Base-by-base conservation (phyloP, 2,888 invertebrate genomes). In the Eupeodes latifasciatus region DNA sequence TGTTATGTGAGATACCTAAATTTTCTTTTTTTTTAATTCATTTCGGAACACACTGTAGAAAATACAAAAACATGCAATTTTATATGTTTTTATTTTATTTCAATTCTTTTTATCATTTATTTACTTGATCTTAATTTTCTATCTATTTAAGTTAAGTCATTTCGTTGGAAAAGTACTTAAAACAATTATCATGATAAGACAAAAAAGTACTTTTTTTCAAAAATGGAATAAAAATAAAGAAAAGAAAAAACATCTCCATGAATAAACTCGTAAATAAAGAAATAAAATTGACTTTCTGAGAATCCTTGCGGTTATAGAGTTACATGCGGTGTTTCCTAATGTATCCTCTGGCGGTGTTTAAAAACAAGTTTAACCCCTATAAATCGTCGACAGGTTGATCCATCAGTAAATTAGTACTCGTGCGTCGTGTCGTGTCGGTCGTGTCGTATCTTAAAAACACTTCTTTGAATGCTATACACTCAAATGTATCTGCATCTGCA, bases 351-450 rank as follows among this genome's bases (percentile, higher is more conserved):
- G 62, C 62, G 57, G 16, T 62, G 40, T 62, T 62, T 62, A 16
- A 62, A 62, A 62, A 62, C 16, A 62, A 62, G 2, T 11, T 62
- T 1, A 40, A 44, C 62, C 62, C 62, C 62, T 11, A 62, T 57
- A 59, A 49, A 49, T n/a, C 11, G 40, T 62, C 36, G 74, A 51
- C 61, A 80, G 64, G 55, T 81, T 74, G 53, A 81, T 81, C 81
- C 34, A 9, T 66, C 49, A 40, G 51, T 57, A 14, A 49, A 49
- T 57, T 27, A 40, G 36, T 16, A 36, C 16, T 62, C 62, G 16
- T 44, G 36, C 36, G 19, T 19, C 19, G 19, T 19, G 19, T 19
- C 27, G 27, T 27, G 27, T 27, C 27, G 27, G 27, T 27, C 40
- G 40, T 40, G 40, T 40, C 5, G 40, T 40, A 40, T 40, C 40